Base-by-base conservation (phyloP, 2,797 vertebrate genomes). In the Cottoperca gobio region DNA sequence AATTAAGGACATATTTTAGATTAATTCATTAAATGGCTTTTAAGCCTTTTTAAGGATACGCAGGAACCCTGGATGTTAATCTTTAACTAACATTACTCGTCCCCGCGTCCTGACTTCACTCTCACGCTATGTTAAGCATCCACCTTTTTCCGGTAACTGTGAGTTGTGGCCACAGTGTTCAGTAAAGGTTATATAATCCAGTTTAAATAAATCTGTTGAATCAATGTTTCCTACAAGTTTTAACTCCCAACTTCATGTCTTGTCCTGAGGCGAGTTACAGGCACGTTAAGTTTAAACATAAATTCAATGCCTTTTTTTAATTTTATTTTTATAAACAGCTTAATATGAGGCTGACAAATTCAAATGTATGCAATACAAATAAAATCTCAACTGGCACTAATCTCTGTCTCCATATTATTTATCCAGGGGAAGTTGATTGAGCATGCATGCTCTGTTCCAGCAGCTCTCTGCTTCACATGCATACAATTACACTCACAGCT, bases 301-400 rank as follows among this genome's bases (percentile, higher is more conserved):
- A 74, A 80, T 37, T 26, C 45, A 45, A 43, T 39, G 33, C 13
- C 43, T 63, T 70, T 50, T n/a, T n/a, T n/a, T n/a, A n/a, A n/a
- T 50, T 60, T 14, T 57, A 35, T 48, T 33, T 60, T 35, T 4
- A 19, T 16, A 49, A 72, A 57, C 50, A 70, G 68, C 66, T 73
- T 67, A 74, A 65, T 79, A 23, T 9, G 63, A 73, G 62, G 48
- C 57, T 83, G 81, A 76, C 73, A 71, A 70, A 85, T 89, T 79
- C 39, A 83, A 78, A 89, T 81, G 40, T 72, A 86, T 81, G 76
- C 73, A 66, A 65, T 7, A 58, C 73, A 89, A 90, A 86, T 65
- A 71, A 65, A 73, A 69, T 80, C 81, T 87, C 70, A 70, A 54
- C 70, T 72, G 70, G 53, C 70, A 45, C 60, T 89, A 82, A 91